Base-by-base conservation (phyloP, 2,797 vertebrate species). In the Prunella strophiata region DNA sequence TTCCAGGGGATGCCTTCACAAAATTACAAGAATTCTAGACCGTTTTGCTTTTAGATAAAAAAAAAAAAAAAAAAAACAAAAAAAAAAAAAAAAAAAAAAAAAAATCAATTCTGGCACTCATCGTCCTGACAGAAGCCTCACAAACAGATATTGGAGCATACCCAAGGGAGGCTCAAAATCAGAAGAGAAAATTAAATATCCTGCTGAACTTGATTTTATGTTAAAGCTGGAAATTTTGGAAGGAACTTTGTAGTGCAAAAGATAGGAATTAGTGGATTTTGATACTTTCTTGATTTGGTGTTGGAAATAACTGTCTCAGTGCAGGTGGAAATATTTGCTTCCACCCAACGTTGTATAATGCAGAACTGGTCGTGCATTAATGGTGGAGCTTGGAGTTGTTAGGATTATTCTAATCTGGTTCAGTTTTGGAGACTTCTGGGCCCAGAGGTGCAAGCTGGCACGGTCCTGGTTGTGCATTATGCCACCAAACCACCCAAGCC, bases 131-230 rank as follows among this genome's bases (percentile, higher is more conserved):
- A 59, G 76, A 93, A 90, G n/a, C 40, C 73, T 81, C 43, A 48
- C 36, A n/a, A 76, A 50, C 12, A 13, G 54, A 83, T n/a, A 72
- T 43, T 88, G 85, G 74, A 90, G 18, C 42, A 65, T 29, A 85
- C 36, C 71, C 83, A 88, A 81, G n/a, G n/a, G 78, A 74, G 51
- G 34, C 48, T 88, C 43, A 79, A 87, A 96, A 88, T 75, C 80
- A 78, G 51, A 79, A 73, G 32, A 84, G 11, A 86, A 78, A 88
- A 83, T 27, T 72, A 90, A 94, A 86, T 68, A 82, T 34, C 21
- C n/a, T n/a, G n/a, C 43, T 63, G 48, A 52, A 57, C 70, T 26
- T 7, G 4, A 70, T 86, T 91, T 92, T 78, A 42, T 58, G 38
- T 91, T 84, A 84, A 74, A 79, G n/a, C 40, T 82, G 43, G 55